Conservation (phyloP, 2,797 vertebrate species). For the Ciconia nigra region DNA sequence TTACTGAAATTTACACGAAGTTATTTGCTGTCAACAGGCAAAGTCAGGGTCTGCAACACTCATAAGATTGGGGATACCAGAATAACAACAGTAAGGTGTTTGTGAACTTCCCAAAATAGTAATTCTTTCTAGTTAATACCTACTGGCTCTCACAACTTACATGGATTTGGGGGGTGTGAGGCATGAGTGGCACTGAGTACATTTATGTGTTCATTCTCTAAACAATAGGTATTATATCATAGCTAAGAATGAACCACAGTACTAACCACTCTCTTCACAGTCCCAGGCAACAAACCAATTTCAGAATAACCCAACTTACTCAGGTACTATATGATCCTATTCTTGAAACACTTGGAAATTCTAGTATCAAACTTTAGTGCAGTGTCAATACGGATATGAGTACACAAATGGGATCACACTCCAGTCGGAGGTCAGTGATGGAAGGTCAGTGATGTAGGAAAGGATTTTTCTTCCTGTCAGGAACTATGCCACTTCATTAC, state of each 20-base stretch:
- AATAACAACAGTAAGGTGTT: neutral
- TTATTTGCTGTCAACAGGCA: neutral
- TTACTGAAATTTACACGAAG: neutral
- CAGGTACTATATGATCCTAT: neutral
- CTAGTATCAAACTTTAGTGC: neutral
- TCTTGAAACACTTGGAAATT: neutral
- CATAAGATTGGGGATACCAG: neutral
- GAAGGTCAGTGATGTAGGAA: too few species aligned
- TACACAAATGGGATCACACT: neutral
- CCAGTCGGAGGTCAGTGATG: neutral
- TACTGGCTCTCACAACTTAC: neutral
- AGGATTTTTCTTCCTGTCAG: too few species aligned
- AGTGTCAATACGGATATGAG: accelerated
- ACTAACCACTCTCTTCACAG: neutral
- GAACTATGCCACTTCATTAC: too few species aligned
- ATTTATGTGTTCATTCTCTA: neutral
- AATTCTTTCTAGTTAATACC: neutral
- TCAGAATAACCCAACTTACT: neutral
- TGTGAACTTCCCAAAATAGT: neutral
- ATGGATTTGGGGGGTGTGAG: neutral
- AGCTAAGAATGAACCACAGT: neutral
- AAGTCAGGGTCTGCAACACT: neutral
- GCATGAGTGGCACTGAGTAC: neutral
- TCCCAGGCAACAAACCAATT: neutral
- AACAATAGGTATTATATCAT: neutral